These are phyloP conservation scores for Montipora sp. DNA, from an alignment of 64 coral and sea anemone genomes.

Conservation along the genomic window DNA sequence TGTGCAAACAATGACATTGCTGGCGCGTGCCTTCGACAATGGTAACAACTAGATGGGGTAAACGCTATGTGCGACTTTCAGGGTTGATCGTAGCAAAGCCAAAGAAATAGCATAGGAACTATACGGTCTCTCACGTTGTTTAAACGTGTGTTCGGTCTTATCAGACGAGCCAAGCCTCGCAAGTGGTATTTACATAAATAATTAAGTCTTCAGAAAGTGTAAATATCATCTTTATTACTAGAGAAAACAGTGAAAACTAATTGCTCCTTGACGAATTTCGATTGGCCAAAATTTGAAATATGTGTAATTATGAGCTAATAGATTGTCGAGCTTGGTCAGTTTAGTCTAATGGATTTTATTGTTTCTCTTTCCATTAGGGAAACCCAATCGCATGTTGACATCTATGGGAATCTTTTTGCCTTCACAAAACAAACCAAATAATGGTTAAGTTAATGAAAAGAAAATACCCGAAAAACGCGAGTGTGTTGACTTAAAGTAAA, in stretches of 20 bases:
- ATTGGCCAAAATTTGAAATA: conserved; percentile 58
- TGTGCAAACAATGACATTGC: conserved; percentile 74
- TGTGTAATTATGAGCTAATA: conserved; percentile 26
- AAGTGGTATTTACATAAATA: conserved; percentile 94
- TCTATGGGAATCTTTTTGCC: neutral
- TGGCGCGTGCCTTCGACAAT: conserved; percentile 65
- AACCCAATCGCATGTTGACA: conserved; percentile 28
- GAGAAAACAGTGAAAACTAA: conserved; percentile 70
- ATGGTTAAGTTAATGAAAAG: conserved; percentile 4
- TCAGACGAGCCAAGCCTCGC: conserved; percentile 55
- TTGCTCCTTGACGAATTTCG: conserved; percentile 15
- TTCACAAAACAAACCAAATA: conserved; percentile 28
- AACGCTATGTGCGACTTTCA: neutral
- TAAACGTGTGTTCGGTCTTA: neutral
- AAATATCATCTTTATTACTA: conserved; percentile 70
- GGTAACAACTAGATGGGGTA: neutral
- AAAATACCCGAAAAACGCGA: neutral
- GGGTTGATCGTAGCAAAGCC: neutral
- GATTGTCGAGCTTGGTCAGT: neutral
- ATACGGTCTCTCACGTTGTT: neutral
- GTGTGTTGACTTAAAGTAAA: neutral
- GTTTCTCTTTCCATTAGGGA: conserved; percentile 23
- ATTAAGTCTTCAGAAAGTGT: conserved; percentile 73
- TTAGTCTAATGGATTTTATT: conserved; percentile 33
- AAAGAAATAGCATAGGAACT: neutral